These are phyloP conservation scores for Vollenhovia emeryi DNA, from an alignment of 1,140 invertebrate genomes.

Conservation along the genomic window DNA sequence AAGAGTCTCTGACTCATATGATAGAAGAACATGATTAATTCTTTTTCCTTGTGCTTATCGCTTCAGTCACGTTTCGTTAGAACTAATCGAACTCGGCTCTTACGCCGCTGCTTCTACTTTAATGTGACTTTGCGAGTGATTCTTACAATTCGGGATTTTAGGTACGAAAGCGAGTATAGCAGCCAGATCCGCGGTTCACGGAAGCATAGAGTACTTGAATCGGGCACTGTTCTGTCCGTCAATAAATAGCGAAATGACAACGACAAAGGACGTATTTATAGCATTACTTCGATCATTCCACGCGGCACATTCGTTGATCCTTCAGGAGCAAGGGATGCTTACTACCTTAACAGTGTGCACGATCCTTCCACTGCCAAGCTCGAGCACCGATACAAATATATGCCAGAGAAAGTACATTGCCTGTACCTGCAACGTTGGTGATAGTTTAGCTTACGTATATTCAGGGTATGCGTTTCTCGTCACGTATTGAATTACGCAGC, in stretches of 20 bases:
- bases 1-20: not conserved
- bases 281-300: slow-evolving; percentile 93
- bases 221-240: slow-evolving; percentile 89
- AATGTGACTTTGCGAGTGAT: not conserved
- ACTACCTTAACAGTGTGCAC: slow-evolving; percentile 94
- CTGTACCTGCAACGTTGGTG: slow-evolving; percentile 96
- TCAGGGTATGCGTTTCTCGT: slow-evolving; percentile 85
- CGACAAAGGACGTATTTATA: slow-evolving; percentile 90
- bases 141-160: slow-evolving; percentile 66
- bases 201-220: slow-evolving; percentile 94
- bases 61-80: not conserved
- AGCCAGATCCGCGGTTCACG: slow-evolving; percentile 95
- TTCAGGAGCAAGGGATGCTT: slow-evolving; percentile 94
- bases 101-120: not conserved
- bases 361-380: slow-evolving; percentile 88
- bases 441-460: slow-evolving; percentile 95
- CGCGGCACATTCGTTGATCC: slow-evolving; percentile 94
- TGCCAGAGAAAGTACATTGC: slow-evolving; percentile 89
- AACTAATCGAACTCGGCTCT: not conserved
- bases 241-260: slow-evolving; percentile 75
- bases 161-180: slow-evolving; percentile 94
- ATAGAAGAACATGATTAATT: not conserved
- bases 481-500: not conserved
- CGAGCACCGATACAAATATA: slow-evolving; percentile 76
- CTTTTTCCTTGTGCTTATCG: not conserved